A percentile compares a stretch with the other conserved stretches of the same genome.
Evolutionary conservation across 2,113 vertebrate species (phyloP).

Genomic region (Ictalurus furcatus): DNA sequence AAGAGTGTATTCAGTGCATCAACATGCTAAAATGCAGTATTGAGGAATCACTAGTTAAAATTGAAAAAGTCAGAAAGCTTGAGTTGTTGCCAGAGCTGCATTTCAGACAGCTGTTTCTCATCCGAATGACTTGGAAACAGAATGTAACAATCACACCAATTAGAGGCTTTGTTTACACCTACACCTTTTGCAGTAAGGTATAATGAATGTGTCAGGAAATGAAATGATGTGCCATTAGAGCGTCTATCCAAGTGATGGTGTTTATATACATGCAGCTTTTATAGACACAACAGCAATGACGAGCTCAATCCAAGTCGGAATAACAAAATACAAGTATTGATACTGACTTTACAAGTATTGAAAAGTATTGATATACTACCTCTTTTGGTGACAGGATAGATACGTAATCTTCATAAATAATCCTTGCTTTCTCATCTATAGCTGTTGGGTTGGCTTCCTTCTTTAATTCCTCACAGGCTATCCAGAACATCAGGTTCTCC

Average conservation of each 20-base stretch:
- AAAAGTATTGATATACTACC: conserved; percentile 69
- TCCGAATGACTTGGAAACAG: background rate
- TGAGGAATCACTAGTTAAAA: background rate
- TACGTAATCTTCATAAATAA: conserved; percentile 98
- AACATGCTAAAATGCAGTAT: background rate
- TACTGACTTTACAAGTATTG: background rate
- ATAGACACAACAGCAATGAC: background rate
- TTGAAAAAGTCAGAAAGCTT: background rate
- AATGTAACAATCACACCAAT: background rate
- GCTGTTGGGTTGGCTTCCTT: conserved; percentile 83
- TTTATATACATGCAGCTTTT: background rate
- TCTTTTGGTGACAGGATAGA: conserved; percentile 99
- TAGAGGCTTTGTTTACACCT: background rate
- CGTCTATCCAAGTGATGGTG: no score
- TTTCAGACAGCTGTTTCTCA: background rate
- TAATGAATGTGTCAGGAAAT: conserved; percentile 6
- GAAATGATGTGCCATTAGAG: background rate
- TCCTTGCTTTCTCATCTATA: conserved; percentile 90
- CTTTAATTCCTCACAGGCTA: conserved; percentile 94
- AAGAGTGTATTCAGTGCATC: background rate
- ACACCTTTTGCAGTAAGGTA: background rate
- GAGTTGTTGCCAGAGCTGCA: background rate
- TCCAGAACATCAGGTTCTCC: conserved; percentile 98
- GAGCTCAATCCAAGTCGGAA: no score
- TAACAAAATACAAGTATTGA: background rate